Percentiles rank a stretch among this genome's conserved stretches.
Conservation (phyloP, 2,797 vertebrate species). For the Agapornis canus region DNA sequence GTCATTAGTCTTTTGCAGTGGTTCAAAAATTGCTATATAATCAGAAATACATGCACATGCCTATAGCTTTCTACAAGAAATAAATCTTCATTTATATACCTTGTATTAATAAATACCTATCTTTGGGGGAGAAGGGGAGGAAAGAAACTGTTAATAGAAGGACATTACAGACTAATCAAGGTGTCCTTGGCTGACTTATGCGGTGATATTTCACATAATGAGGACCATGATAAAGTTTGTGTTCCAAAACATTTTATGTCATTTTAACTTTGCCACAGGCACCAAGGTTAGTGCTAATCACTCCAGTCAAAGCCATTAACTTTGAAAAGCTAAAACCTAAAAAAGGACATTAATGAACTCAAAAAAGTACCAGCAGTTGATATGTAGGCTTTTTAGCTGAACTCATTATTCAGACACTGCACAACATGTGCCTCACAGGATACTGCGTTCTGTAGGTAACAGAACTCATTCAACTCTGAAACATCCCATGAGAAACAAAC, state of each 20-base stretch:
- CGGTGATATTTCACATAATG: conserved; percentile 25
- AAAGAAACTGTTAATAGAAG: conserved; percentile 22
- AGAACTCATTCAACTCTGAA: not conserved
- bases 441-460: accelerated
- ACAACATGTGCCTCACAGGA: not conserved
- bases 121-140: not conserved
- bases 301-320: conserved; percentile 19
- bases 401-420: not conserved
- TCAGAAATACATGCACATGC: conserved; percentile 1
- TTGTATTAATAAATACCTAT: conserved; percentile 39
- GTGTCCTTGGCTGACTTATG: conserved; percentile 12
- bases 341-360: conserved; percentile 1
- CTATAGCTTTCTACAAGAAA: conserved; percentile 7
- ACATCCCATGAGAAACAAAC: not conserved
- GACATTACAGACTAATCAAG: conserved; percentile 23
- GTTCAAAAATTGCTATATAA: conserved; percentile 34
- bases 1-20: conserved; percentile 9
- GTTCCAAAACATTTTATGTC: conserved; percentile 45
- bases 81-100: conserved; percentile 50
- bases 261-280: conserved; percentile 28
- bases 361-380: not conserved
- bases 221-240: conserved; percentile 29
- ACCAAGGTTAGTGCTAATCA: conserved; percentile 52
- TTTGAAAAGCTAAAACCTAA: conserved; percentile 30
- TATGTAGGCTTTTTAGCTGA: not conserved